These are phyloP conservation scores for Lycocorax pyrrhopterus DNA, from an alignment of 2,113 vertebrate genomes.

Conservation along the genomic window DNA sequence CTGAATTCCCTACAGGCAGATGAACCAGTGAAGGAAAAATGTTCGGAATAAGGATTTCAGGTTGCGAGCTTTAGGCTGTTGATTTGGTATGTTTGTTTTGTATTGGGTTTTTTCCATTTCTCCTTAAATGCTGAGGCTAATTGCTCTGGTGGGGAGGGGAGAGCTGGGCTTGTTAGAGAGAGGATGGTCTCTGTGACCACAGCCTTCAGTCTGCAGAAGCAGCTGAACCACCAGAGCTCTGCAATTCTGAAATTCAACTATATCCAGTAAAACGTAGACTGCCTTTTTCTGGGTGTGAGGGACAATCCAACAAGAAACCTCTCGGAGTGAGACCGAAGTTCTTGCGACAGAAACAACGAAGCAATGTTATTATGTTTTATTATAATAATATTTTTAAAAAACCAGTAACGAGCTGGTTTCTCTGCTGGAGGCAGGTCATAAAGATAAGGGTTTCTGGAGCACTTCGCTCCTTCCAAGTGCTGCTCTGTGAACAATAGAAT, in stretches of 20 bases:
- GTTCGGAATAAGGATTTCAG: constrained; percentile 11
- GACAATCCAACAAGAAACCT: background rate
- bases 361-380: background rate
- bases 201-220: background rate
- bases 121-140: background rate
- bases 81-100: background rate
- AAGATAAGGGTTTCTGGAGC: constrained; percentile 24
- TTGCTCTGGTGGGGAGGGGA: background rate
- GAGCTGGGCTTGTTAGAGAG: background rate
- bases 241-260: background rate
- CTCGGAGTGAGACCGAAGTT: background rate
- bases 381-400: background rate
- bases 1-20: constrained; percentile 52
- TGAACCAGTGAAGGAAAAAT: constrained; percentile 11
- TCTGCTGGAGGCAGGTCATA: background rate
- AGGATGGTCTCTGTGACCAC: background rate
- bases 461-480: background rate
- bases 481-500: background rate
- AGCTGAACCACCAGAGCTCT: background rate
- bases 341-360: background rate
- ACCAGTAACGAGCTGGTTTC: background rate
- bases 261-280: background rate
- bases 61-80: background rate
- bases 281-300: background rate
- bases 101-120: background rate